Evolutionary conservation across 2,888 invertebrate species (phyloP).

Genomic region (Euclidia mi): DNA sequence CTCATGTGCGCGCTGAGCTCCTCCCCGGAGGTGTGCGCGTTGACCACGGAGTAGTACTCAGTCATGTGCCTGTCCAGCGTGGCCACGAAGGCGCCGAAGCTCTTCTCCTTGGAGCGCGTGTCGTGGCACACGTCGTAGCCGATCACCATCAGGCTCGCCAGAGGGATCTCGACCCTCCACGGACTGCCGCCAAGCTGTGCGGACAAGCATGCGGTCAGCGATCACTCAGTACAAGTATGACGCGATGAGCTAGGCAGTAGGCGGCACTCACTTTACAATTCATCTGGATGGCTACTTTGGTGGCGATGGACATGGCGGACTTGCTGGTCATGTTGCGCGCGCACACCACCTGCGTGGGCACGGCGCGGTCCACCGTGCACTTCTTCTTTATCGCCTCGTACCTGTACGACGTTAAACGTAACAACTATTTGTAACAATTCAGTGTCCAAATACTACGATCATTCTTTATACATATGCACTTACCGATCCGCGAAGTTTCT

Average conservation of each 20-base stretch:
- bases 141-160: slow-evolving; percentile 93
- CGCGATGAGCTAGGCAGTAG: not conserved
- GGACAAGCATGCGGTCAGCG: no score
- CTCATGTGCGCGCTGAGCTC: slow-evolving; percentile 94
- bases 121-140: slow-evolving; percentile 98
- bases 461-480: slow-evolving; percentile 16
- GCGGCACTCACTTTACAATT: slow-evolving; percentile 93
- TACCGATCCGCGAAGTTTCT: slow-evolving; percentile 92
- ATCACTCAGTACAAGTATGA: not conserved
- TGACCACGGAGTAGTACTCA: slow-evolving; percentile 93
- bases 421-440: no score
- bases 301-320: slow-evolving; percentile 94
- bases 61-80: slow-evolving; percentile 90
- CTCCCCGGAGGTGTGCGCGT: slow-evolving; percentile 93
- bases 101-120: slow-evolving; percentile 91
- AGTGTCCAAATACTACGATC: no score
- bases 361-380: slow-evolving; percentile 93
- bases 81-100: slow-evolving; percentile 95
- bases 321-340: slow-evolving; percentile 91
- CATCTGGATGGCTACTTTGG: slow-evolving; percentile 97
- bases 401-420: no score
- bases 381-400: slow-evolving; percentile 97
- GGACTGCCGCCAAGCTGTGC: slow-evolving; percentile 96
- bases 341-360: slow-evolving; percentile 91
- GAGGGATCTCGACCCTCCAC: slow-evolving; percentile 94